Evolutionary conservation across 1,140 invertebrate genomes (phyloP).

Genomic region (Brachionus plicatilis): DNA sequence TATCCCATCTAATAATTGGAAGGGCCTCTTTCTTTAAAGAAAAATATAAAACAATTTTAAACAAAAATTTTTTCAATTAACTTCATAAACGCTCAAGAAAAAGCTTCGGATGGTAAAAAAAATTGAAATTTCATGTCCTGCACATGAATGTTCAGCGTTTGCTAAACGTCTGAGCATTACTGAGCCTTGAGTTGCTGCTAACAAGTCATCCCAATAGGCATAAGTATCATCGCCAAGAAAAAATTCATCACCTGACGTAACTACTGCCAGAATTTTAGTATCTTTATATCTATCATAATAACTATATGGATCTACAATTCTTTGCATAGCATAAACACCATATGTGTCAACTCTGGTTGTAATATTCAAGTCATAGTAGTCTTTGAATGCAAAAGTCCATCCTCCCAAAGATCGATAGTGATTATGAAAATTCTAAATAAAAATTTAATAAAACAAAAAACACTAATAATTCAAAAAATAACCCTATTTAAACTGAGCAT

Average conservation of each 20-base stretch:
- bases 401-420: constrained; percentile 45
- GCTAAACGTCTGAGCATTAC: constrained; percentile 41
- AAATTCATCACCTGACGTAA: constrained; percentile 50
- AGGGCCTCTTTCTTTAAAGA: neutral
- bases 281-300: constrained; percentile 47
- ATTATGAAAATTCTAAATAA: constrained; percentile 48
- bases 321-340: constrained; percentile 4
- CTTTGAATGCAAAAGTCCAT: constrained; percentile 41
- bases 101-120: constrained; percentile 46
- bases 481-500: constrained; percentile 49
- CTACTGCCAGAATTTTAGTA: constrained; percentile 47
- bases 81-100: constrained; percentile 45
- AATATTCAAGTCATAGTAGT: constrained; percentile 40
- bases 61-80: neutral
- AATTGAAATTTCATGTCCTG: constrained; percentile 46
- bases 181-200: neutral
- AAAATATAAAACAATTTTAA: neutral
- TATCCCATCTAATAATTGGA: constrained; percentile 2
- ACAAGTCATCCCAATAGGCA: constrained; percentile 37
- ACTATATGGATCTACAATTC: constrained; percentile 38
- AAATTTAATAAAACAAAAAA: neutral
- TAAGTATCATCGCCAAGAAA: constrained; percentile 47
- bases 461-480: neutral
- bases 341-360: constrained; percentile 19
- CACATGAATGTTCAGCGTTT: constrained; percentile 48